phyloP scores from a whole-genome alignment of 2,888 invertebrate genomes.

The Andrena fulva region DNA sequence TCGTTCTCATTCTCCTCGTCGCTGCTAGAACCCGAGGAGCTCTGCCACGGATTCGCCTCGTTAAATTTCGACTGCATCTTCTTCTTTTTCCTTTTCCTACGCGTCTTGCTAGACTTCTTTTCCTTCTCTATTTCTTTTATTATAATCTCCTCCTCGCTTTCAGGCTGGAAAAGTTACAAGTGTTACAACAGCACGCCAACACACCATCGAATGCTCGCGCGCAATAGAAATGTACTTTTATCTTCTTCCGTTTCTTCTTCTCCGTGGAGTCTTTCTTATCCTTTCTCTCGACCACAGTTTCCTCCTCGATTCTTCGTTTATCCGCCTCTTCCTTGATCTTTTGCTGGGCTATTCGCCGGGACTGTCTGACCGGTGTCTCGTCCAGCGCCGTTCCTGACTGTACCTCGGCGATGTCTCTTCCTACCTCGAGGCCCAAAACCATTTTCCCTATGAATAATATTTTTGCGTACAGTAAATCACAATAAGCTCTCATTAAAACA shows the following conservation, averaged over 20 bases:
- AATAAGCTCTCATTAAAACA: no score
- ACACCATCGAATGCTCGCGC: neutral
- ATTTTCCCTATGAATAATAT: slow-evolving; percentile 80
- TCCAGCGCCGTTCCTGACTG: slow-evolving; percentile 75
- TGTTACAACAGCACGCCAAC: neutral
- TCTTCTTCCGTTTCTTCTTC: slow-evolving; percentile 82
- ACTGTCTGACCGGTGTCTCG: slow-evolving; percentile 89
- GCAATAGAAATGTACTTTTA: slow-evolving; percentile 69
- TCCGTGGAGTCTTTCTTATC: slow-evolving; percentile 72
- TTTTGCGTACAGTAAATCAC: neutral
- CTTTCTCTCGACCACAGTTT: slow-evolving; percentile 86
- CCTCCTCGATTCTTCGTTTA: slow-evolving; percentile 90
- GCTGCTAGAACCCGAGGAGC: slow-evolving; percentile 86
- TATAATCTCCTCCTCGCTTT: slow-evolving; percentile 73
- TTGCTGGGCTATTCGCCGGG: slow-evolving; percentile 94
- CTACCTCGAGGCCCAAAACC: slow-evolving; percentile 86
- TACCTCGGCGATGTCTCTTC: slow-evolving; percentile 77
- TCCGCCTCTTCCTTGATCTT: slow-evolving; percentile 95
- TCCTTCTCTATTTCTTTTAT: slow-evolving; percentile 78
- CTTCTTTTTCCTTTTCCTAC: slow-evolving; percentile 83
- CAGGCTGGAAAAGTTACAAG: slow-evolving; percentile 57
- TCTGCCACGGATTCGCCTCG: slow-evolving; percentile 87
- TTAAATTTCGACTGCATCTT: slow-evolving; percentile 84
- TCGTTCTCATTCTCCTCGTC: slow-evolving; percentile 83
- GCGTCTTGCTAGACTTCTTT: slow-evolving; percentile 83